phyloP scores from a whole-genome alignment of 2,888 invertebrate species.

The Taphrorychus bicolor region DNA sequence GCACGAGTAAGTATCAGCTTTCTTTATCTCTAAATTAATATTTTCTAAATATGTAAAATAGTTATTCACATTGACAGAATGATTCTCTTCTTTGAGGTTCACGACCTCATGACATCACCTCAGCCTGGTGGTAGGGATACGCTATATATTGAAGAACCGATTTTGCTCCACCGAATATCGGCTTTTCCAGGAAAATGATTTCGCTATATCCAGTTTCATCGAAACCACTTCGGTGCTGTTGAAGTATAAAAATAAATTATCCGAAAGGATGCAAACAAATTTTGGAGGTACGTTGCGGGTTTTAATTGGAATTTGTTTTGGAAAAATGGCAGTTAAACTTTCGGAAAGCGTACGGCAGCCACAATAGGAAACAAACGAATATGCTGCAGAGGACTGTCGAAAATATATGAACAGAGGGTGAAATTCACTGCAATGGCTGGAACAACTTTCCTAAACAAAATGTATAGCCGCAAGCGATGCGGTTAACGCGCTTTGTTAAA shows the following conservation, averaged over 20 bases:
- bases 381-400: slow-evolving; percentile 39
- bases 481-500: slow-evolving; percentile 57
- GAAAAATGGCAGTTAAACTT: slow-evolving; percentile 3
- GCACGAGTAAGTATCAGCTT: no score
- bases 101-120: no score
- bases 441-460: slow-evolving; percentile 50
- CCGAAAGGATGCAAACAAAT: background rate
- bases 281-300: background rate
- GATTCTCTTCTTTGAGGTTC: no score
- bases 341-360: background rate
- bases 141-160: no score
- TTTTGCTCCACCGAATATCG: no score
- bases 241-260: background rate
- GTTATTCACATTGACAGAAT: no score
- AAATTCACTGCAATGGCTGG: slow-evolving; percentile 48
- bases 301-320: slow-evolving; percentile 11
- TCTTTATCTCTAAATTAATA: no score
- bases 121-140: no score
- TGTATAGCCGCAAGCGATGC: slow-evolving; percentile 56
- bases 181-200: no score
- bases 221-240: background rate
- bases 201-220: no score
- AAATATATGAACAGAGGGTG: slow-evolving; percentile 48
- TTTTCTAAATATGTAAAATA: no score
- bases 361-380: slow-evolving; percentile 30